phyloP scores from a whole-genome alignment of 92 coral and sea anemone genomes.

The Phenganax marumi region DNA sequence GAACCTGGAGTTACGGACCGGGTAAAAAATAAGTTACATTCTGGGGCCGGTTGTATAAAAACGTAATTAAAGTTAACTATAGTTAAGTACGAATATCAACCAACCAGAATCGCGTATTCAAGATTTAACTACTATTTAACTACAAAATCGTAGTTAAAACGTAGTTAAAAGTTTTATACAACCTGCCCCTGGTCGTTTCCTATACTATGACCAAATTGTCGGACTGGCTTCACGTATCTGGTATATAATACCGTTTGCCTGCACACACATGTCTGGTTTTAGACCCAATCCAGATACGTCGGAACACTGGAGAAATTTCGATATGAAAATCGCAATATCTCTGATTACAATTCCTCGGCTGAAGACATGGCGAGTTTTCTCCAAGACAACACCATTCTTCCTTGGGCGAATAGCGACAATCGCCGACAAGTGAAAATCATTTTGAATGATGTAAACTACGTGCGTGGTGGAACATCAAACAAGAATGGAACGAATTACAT shows the following conservation, averaged over 20 bases:
- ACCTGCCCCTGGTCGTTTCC: no score
- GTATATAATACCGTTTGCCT: not conserved
- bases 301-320: not conserved
- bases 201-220: no score
- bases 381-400: not conserved
- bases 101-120: no score
- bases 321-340: constrained; percentile 24
- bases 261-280: not conserved
- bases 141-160: no score
- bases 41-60: no score
- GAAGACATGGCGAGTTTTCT: constrained; percentile 1
- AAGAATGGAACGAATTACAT: constrained; percentile 17
- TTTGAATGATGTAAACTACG: not conserved
- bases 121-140: no score
- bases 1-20: no score
- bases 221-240: no score
- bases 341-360: not conserved
- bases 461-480: constrained; percentile 1
- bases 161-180: no score
- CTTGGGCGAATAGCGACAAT: not conserved
- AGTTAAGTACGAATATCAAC: no score
- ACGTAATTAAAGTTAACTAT: no score
- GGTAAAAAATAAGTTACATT: no score
- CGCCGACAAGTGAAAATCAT: not conserved
- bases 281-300: constrained; percentile 13